phyloP scores from a whole-genome alignment of 2,797 vertebrate species.

The Peromyscus aztecus region DNA sequence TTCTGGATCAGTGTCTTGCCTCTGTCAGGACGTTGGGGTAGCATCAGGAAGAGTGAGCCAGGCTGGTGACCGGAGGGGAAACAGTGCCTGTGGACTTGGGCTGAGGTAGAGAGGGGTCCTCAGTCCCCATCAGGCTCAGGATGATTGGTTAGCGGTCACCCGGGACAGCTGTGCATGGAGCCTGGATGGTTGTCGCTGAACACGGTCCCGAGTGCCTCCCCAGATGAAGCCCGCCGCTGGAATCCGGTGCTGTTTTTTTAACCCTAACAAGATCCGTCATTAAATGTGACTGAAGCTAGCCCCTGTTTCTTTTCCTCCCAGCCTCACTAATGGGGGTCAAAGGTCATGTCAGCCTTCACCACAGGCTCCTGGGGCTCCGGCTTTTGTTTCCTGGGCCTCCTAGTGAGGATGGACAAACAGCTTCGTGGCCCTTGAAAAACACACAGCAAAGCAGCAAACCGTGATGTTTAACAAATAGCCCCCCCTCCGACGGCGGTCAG shows the following conservation, averaged over 20 bases:
- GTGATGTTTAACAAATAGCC: constrained; percentile 53
- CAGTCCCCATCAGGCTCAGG: neutral
- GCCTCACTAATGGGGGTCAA: constrained; percentile 87
- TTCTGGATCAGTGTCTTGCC: neutral
- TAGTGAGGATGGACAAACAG: constrained; percentile 89
- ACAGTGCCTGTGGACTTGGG: neutral
- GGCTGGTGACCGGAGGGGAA: neutral
- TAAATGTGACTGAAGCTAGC: constrained; percentile 93
- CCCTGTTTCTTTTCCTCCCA: constrained; percentile 90
- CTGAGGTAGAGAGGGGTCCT: too few relatives aligned
- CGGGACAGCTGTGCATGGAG: neutral
- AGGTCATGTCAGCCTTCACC: constrained; percentile 90
- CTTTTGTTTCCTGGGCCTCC: constrained; percentile 90
- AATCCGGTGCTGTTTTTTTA: constrained; percentile 91
- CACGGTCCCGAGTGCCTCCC: constrained; percentile 83
- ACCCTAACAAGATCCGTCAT: constrained; percentile 92
- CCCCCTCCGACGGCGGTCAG: neutral
- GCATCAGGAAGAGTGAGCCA: neutral
- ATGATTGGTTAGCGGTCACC: constrained; percentile 60
- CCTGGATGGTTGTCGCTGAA: constrained; percentile 14
- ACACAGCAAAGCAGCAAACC: constrained; percentile 84
- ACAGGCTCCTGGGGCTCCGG: constrained; percentile 85
- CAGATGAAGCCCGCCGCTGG: constrained; percentile 87
- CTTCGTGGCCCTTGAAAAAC: constrained; percentile 85
- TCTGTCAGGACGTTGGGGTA: neutral